Evolutionary conservation across 1,140 invertebrate species (phyloP), one percentile per base, ranked within the genome.

Genomic region (Papilio polytes): DNA sequence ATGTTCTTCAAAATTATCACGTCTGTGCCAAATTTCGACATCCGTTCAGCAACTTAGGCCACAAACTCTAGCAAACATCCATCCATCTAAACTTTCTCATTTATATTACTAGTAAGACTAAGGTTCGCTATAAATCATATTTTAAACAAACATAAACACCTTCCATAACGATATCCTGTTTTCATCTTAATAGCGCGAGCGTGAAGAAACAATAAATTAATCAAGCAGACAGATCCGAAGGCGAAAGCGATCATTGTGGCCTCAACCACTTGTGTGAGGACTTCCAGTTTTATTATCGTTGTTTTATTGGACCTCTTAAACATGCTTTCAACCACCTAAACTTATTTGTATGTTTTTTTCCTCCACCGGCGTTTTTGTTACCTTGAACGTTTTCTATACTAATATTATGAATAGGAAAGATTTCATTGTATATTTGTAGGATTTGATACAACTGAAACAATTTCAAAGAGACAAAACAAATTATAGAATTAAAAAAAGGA

Each of bases 171-270:
- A 48, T 74, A 51, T 46, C 73, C 73, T 74, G 73, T 22, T 46
- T 74, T 74, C 20, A 9, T 73, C 15, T 73, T 44, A 74, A 48
- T 44, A 74, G 73, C 1, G 7, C 44, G 46, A 48, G 46, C 73
- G 7, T 26, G n/a, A 51, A 51, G 70, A 74, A 74, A 74, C 73
- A 51, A 74, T 74, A 74, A 74, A 74, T 74, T 74, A 46, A 74
- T 74, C 73, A 48, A 46, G n/a, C 44, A 74, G 73, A 74, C 73
- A 74, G 73, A 74, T 74, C 44, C 44, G 73, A 74, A 74, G 73
- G 44, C 44, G 73, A 74, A 74, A 74, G 73, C 73, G 73, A 74
- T 74, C 73, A 74, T 74, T 74, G 73, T 51, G 73, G 73, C 44
- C 73, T 74, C 20, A 51, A 3, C 73, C 73, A 74, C 73, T 74